Base-by-base conservation (phyloP, 1,140 invertebrate species). In the Wasmannia auropunctata region DNA sequence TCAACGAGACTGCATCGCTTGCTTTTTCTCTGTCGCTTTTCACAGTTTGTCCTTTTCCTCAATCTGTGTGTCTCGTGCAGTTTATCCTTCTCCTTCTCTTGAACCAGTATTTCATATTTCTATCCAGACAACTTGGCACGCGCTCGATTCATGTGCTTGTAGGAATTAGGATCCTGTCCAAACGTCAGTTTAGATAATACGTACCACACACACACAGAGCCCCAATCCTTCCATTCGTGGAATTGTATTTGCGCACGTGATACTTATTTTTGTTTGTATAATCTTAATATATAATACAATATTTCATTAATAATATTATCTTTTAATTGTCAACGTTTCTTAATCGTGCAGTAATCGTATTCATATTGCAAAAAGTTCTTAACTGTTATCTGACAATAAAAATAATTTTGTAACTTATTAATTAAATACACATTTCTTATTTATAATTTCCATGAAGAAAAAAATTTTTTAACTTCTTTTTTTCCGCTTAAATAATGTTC, bases 81-180 rank as follows among this genome's bases (percentile, higher is more conserved):
- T 49, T 60, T 54, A 60, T 74, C 34, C 14, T 37, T 49, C 43
- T 40, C 11, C 25, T 25, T 60, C 43, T 54, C 43, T 19, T 54
- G 54, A 46, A n/a, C 43, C 37, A 62, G 34, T 81, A 76, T 74
- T 67, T 87, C 84, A 54, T 34, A n/a, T 56, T 75, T 90, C 28
- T 81, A 56, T 25, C 49, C 75, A 83, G 85, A 88, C 54, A 31
- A 88, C 79, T 80, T 86, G 86, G 80, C 90, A 87, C 84, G 83
- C 80, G 87, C 62, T 83, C 76, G 60, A 51, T 84, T 90, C 54
- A 63, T 34, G 77, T 54, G 58, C 28, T 62, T 43, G 62, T 56
- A 79, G 46, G 40, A 89, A 63, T 60, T 76, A 54, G 11, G 25
- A 58, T 3, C 11, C 49, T 85, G 56, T 19, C 60, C n/a, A 46